phyloP scores from a whole-genome alignment of 2,113 vertebrate genomes.

The Charadrius vociferus region DNA sequence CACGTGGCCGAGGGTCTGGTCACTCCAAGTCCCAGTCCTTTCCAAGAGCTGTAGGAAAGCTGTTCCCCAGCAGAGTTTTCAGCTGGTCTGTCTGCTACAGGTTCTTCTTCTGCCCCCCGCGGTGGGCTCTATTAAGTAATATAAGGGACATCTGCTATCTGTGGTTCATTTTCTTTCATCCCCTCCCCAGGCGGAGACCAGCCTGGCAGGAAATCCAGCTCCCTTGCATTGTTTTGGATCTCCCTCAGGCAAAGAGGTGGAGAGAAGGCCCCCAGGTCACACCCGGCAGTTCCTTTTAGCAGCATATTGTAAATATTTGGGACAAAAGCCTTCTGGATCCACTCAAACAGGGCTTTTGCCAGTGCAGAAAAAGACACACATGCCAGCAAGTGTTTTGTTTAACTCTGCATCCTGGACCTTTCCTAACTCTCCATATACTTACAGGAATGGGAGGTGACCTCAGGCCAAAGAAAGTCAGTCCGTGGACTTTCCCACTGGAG shows the following conservation, averaged over 20 bases:
- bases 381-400: background rate
- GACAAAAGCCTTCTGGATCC: conserved; percentile 41
- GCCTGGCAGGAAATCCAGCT: background rate
- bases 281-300: background rate
- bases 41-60: background rate
- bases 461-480: background rate
- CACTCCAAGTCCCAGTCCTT: background rate
- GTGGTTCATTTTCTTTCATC: background rate
- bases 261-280: conserved; percentile 5
- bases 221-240: background rate
- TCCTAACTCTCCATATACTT: background rate
- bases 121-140: background rate
- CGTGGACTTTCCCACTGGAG: background rate
- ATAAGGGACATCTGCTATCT: conserved; percentile 9
- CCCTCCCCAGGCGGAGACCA: background rate
- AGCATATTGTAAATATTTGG: conserved; percentile 2
- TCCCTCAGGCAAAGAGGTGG: conserved; percentile 2
- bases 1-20: background rate
- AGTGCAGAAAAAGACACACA: background rate
- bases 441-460: background rate
- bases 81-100: background rate
- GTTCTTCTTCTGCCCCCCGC: background rate
- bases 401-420: background rate
- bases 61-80: background rate
- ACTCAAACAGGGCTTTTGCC: background rate